Evolutionary conservation across 64 coral and sea anemone species (phyloP).

Genomic region (Hydrozoanthus tunicans): DNA sequence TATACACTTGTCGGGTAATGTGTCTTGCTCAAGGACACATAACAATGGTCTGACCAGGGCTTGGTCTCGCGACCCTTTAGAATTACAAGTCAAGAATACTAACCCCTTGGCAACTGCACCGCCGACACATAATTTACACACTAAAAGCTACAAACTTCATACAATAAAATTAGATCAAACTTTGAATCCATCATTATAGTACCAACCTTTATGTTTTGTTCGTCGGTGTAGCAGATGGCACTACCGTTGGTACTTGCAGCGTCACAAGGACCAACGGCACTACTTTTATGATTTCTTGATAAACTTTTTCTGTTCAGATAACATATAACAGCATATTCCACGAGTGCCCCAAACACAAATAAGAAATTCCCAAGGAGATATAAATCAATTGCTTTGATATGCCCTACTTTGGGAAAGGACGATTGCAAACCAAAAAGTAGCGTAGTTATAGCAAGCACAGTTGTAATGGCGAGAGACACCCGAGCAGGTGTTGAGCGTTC

Average conservation of each 20-base stretch:
- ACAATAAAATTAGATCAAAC: background rate
- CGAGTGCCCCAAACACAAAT: constrained; percentile 13
- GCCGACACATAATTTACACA: background rate
- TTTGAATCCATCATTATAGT: background rate
- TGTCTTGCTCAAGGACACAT: too few relatives aligned
- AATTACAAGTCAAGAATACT: too few relatives aligned
- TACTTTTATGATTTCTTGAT: background rate
- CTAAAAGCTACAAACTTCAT: background rate
- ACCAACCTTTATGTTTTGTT: constrained; percentile 10
- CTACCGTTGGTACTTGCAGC: background rate
- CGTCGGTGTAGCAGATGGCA: background rate
- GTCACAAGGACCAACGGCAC: background rate
- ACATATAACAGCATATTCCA: constrained; percentile 16
- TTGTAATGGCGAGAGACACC: constrained; percentile 16
- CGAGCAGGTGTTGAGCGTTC: constrained; percentile 31
- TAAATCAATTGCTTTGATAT: constrained; percentile 31
- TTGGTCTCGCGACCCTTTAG: too few relatives aligned
- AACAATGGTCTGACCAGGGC: too few relatives aligned
- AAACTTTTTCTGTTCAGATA: constrained; percentile 2
- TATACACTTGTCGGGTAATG: too few relatives aligned
- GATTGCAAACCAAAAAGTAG: constrained; percentile 1
- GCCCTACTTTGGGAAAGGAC: constrained; percentile 17
- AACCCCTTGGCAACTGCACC: background rate
- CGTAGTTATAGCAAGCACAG: constrained; percentile 9
- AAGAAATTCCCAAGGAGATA: constrained; percentile 13